These are phyloP conservation scores for Gasteruption jaculator DNA, from an alignment of 2,888 invertebrate species.

Conservation along the genomic window DNA sequence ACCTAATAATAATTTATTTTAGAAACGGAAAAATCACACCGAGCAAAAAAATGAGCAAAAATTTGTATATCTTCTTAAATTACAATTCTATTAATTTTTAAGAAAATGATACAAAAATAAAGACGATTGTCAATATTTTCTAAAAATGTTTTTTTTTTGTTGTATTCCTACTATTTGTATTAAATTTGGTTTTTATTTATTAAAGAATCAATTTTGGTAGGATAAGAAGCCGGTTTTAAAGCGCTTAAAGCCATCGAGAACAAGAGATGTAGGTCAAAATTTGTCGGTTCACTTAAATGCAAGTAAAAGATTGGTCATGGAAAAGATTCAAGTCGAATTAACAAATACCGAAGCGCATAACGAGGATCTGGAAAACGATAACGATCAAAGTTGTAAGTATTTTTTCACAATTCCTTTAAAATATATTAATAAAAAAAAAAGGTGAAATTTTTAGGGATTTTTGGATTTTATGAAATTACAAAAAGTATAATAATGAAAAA, in stretches of 20 bases:
- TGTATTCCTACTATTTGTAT: too few species aligned
- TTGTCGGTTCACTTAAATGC: slow-evolving; percentile 45
- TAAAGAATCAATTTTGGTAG: slow-evolving; percentile 30
- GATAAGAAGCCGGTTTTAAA: slow-evolving; percentile 36
- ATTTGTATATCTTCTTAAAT: too few species aligned
- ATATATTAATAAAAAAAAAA: background rate
- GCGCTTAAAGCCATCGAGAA: slow-evolving; percentile 27
- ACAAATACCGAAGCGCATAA: slow-evolving; percentile 28
- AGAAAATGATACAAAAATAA: too few species aligned
- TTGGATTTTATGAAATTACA: background rate
- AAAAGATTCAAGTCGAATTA: slow-evolving; percentile 47
- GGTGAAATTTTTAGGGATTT: background rate
- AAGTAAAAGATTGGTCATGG: slow-evolving; percentile 43
- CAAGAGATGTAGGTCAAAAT: slow-evolving; percentile 40
- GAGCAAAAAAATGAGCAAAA: too few species aligned
- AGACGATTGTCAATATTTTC: too few species aligned
- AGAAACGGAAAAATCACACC: too few species aligned
- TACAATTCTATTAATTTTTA: too few species aligned
- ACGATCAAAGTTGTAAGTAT: slow-evolving; percentile 40
- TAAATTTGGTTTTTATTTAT: too few species aligned
- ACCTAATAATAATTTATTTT: too few species aligned
- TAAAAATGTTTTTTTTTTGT: too few species aligned
- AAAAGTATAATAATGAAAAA: background rate
- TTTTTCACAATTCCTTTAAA: background rate
- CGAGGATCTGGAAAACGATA: slow-evolving; percentile 25